A percentile compares a stretch with the other conserved stretches of the same genome.
Evolutionary conservation across 2,888 invertebrate genomes (phyloP).

Genomic region (Malthinus seriepunctatus): DNA sequence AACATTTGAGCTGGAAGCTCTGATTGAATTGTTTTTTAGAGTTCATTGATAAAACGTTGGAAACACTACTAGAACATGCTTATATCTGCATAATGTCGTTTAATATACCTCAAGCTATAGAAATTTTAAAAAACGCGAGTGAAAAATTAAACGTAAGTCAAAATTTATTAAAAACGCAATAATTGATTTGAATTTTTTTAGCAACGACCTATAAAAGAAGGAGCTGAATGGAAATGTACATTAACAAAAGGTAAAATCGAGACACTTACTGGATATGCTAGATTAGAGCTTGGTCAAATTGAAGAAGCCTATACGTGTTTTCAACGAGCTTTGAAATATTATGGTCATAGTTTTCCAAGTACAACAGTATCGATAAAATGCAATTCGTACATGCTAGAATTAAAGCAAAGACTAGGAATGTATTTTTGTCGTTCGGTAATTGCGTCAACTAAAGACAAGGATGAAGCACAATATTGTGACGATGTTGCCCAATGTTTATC

Average conservation of each 20-base stretch:
- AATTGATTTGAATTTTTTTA: background rate
- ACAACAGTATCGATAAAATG: slow-evolving; percentile 38
- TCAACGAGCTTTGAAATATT: slow-evolving; percentile 49
- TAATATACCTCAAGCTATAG: slow-evolving; percentile 63
- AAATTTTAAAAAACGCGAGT: slow-evolving; percentile 59
- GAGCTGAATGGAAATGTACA: slow-evolving; percentile 45
- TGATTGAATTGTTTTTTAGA: slow-evolving; percentile 43
- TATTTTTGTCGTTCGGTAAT: slow-evolving; percentile 41
- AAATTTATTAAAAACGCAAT: background rate
- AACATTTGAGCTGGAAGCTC: background rate
- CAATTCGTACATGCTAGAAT: slow-evolving; percentile 39
- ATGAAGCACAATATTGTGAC: slow-evolving; percentile 53
- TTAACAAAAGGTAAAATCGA: slow-evolving; percentile 54
- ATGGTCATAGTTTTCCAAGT: slow-evolving; percentile 53
- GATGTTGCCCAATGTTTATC: slow-evolving; percentile 55
- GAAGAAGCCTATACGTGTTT: slow-evolving; percentile 50
- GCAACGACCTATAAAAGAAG: background rate
- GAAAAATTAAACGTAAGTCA: slow-evolving; percentile 50
- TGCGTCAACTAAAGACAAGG: slow-evolving; percentile 42
- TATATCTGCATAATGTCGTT: slow-evolving; percentile 59
- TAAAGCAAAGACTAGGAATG: slow-evolving; percentile 47
- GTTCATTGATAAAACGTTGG: slow-evolving; percentile 56
- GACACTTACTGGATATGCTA: slow-evolving; percentile 53
- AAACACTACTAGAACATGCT: slow-evolving; percentile 62
- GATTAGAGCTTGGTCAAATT: slow-evolving; percentile 51